Conservation (phyloP, 2,888 invertebrate species). For the Conistra vaccinii region DNA sequence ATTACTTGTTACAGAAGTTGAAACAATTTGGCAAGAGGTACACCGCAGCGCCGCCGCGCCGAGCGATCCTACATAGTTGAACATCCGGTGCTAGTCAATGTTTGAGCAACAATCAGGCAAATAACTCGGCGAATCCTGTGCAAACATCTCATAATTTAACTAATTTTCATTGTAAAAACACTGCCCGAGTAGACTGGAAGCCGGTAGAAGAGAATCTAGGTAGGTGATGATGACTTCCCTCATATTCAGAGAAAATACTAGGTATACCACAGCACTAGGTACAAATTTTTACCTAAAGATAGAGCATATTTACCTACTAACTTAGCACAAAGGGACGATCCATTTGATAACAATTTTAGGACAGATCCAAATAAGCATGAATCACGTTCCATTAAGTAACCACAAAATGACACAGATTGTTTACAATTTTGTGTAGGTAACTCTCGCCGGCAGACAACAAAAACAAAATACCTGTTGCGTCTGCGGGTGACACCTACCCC, state of each 20-base stretch:
- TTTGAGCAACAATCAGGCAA: slow-evolving; percentile 26
- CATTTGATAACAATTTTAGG: neutral
- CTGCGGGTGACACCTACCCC: slow-evolving; percentile 59
- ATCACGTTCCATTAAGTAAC: neutral
- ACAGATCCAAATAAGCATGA: slow-evolving; percentile 1
- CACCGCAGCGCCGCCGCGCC: slow-evolving; percentile 32
- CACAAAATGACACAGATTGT: slow-evolving; percentile 12
- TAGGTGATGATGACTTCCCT: neutral
- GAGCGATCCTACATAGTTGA: slow-evolving; percentile 13
- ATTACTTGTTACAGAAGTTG: neutral
- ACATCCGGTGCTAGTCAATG: slow-evolving; percentile 44
- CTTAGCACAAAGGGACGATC: neutral
- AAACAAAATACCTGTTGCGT: slow-evolving; percentile 62
- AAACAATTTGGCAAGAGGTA: slow-evolving; percentile 5
- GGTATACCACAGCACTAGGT: neutral
- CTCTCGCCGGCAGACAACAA: slow-evolving; percentile 10
- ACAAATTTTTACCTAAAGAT: too few relatives aligned
- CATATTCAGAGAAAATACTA: neutral
- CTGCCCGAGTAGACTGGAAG: too few relatives aligned
- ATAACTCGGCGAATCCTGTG: neutral
- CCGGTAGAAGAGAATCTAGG: neutral
- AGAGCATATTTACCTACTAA: neutral
- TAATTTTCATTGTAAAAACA: neutral
- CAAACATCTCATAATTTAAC: slow-evolving; percentile 22
- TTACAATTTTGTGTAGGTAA: slow-evolving; percentile 19